Percentiles rank a stretch among this genome's conserved stretches.
phyloP scores from a whole-genome alignment of 1,140 invertebrate species.

The Telenomus remus region DNA sequence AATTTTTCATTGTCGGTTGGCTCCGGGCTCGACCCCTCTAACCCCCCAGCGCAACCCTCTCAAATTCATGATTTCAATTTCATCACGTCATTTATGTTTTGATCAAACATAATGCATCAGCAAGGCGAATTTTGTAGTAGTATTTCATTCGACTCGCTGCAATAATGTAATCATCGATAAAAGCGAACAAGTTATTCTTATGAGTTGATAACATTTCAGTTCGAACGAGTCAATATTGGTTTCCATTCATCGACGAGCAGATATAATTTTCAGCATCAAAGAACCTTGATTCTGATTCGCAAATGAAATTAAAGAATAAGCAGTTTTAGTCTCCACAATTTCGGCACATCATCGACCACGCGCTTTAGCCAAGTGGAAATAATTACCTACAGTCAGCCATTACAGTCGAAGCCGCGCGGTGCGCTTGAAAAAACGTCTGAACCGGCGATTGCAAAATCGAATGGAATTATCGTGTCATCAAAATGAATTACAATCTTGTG shows the following conservation, averaged over 20 bases:
- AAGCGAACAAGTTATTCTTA: conserved; percentile 47
- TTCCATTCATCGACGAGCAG: conserved; percentile 43
- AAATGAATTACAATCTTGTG: conserved; percentile 19
- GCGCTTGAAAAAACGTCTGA: conserved; percentile 1
- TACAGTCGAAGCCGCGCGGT: not conserved
- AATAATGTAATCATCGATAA: conserved; percentile 56
- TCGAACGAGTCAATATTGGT: conserved; percentile 53
- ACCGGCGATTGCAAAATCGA: conserved; percentile 12
- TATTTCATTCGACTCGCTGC: conserved; percentile 33
- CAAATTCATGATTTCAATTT: conserved; percentile 25
- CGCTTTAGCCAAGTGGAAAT: conserved; percentile 14
- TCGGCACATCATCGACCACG: conserved; percentile 4
- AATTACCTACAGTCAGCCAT: conserved; percentile 28
- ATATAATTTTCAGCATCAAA: conserved; percentile 40
- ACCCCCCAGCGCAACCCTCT: not conserved
- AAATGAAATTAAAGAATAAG: conserved; percentile 23
- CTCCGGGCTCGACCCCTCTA: not conserved
- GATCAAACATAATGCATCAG: conserved; percentile 32
- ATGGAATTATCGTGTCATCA: conserved; percentile 32
- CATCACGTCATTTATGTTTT: conserved; percentile 38
- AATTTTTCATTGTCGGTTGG: conserved; percentile 39
- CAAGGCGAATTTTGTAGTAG: conserved; percentile 20
- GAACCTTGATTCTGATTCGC: conserved; percentile 32
- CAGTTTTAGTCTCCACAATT: conserved; percentile 8
- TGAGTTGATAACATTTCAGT: conserved; percentile 52